phyloP scores from a whole-genome alignment of 1,140 invertebrate genomes.

The Orchesella cincta region DNA sequence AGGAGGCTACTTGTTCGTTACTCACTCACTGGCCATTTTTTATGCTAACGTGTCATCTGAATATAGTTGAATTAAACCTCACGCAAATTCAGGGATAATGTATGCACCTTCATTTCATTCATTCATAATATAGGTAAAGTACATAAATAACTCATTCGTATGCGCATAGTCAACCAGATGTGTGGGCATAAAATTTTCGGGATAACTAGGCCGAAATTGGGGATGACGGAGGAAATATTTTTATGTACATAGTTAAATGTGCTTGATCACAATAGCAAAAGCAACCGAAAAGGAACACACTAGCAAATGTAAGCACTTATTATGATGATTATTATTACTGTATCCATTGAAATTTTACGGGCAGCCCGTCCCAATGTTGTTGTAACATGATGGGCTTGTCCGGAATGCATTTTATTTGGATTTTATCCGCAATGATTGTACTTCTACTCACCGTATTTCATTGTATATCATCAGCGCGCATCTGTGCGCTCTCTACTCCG shows the following conservation, averaged over 20 bases:
- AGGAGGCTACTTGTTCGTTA: no score
- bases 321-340: background rate
- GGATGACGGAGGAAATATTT: no score
- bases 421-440: background rate
- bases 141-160: background rate
- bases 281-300: background rate
- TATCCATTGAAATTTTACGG: background rate
- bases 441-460: background rate
- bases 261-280: background rate
- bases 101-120: no score
- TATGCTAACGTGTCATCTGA: no score
- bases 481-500: no score
- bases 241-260: background rate
- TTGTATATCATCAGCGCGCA: background rate
- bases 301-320: background rate
- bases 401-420: slow-evolving; percentile 15
- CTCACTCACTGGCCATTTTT: no score
- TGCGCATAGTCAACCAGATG: background rate
- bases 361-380: background rate
- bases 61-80: no score
- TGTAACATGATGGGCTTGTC: slow-evolving; percentile 4
- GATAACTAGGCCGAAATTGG: background rate
- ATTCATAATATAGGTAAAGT: background rate
- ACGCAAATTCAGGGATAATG: no score
- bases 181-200: background rate